Evolutionary conservation across 2,888 invertebrate genomes (phyloP), one percentile per base, ranked within the genome.

Genomic region (Epistrophe grossulariae): DNA sequence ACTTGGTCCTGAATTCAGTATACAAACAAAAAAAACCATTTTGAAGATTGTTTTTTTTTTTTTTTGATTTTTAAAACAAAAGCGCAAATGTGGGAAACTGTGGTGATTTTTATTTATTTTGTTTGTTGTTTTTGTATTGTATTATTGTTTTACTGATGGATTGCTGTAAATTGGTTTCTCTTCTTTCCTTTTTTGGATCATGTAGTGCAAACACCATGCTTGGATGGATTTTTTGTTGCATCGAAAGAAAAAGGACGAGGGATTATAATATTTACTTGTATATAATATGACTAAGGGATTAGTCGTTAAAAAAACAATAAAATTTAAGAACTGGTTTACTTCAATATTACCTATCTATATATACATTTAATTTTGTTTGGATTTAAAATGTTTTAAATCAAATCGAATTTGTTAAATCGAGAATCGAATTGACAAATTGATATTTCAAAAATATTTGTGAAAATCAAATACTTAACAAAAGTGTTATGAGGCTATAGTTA

Each of bases 61-160:
- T 24, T 0, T 19, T 15, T 35, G 35, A 35, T 35, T 24, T 24
- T 24, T n/a, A 6, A 50, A 38, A 35, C 8, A 50, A 68, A 50
- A 50, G 17, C 4, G 35, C 50, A 68, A 76, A 71, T 71, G 84
- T 52, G 74, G 68, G 28, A 48, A 48, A 11, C 57, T 74, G 64
- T 52, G 24, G 50, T 19, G 72, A 28, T 72, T 70, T 66, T 28
- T 57, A n/a, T 64, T 52, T 55, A 43, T 45, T 38, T 52, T 24
- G 2, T 0, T 45, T 24, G 3, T 11, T 66, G 70, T 73, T n/a
- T n/a, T n/a, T n/a, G n/a, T n/a, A n/a, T n/a, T n/a, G n/a, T n/a
- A n/a, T n/a, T n/a, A 83, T 79, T 55, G 68, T 73, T 48, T 62
- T 74, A 60, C 57, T 79, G 79, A 79, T 70, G 74, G 64, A 84